A percentile compares a stretch with the other conserved stretches of the same genome.
These are phyloP conservation scores for Platichthys stellatus DNA, from an alignment of 2,113 vertebrate genomes.

Conservation along the genomic window DNA sequence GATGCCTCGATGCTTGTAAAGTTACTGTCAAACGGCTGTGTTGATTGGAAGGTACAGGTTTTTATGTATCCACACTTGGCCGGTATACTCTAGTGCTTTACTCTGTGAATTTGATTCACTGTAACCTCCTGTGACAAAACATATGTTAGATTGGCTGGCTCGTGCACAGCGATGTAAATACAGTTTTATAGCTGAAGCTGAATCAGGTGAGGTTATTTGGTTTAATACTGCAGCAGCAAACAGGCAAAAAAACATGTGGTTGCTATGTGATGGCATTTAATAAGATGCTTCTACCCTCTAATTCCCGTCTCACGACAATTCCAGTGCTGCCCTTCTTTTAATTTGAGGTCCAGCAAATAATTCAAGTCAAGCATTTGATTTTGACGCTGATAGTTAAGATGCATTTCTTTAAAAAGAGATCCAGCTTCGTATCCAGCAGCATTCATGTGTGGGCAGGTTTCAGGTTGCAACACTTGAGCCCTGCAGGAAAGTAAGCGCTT, in stretches of 20 bases:
- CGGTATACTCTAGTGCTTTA: neutral
- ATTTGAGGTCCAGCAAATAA: neutral
- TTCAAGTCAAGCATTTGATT: neutral
- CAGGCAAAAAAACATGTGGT: conserved; percentile 57
- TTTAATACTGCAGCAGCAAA: conserved; percentile 56
- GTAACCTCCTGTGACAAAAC: conserved; percentile 2
- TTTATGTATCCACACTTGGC: conserved; percentile 12
- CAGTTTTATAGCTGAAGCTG: conserved; percentile 19
- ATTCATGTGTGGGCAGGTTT: conserved; percentile 49
- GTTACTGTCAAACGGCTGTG: conserved; percentile 62
- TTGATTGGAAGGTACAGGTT: conserved; percentile 45
- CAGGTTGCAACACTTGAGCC: conserved; percentile 32
- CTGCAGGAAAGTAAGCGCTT: conserved; percentile 19
- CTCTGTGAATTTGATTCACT: neutral
- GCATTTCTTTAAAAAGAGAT: conserved; percentile 13
- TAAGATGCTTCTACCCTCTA: conserved; percentile 38
- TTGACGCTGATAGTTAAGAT: conserved; percentile 3
- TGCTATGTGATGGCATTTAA: conserved; percentile 55
- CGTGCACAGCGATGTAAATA: conserved; percentile 27
- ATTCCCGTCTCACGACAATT: conserved; percentile 22
- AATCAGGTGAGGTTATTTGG: conserved; percentile 46
- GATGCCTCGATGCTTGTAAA: conserved; percentile 55
- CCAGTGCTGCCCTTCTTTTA: neutral
- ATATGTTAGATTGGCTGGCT: neutral
- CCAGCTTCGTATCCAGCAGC: conserved; percentile 18